Conservation (phyloP, 2,888 invertebrate genomes). For the Drosophila nigricruria region DNA sequence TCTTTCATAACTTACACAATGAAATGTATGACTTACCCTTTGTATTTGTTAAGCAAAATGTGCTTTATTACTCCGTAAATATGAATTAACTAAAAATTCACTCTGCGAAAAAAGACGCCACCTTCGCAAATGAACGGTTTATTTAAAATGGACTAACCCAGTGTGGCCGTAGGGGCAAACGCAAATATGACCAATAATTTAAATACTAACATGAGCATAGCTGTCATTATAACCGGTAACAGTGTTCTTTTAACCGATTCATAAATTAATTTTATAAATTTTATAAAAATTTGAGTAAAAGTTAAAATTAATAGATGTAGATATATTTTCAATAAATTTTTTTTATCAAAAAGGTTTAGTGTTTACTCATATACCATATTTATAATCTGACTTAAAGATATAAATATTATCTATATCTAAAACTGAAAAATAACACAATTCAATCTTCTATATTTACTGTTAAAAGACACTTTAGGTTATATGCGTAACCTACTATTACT, state of each 20-base stretch:
- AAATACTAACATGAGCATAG: background rate
- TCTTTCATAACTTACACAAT: background rate
- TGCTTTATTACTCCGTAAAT: background rate
- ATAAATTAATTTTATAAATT: background rate
- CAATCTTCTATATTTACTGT: too few species aligned
- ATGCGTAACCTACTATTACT: too few species aligned
- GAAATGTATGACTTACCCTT: slow-evolving; percentile 35
- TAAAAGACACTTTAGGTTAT: too few species aligned
- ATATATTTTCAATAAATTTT: background rate
- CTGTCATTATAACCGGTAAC: background rate
- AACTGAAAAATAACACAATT: background rate
- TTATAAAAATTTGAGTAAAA: background rate
- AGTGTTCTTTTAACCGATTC: slow-evolving; percentile 24
- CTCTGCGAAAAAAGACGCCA: slow-evolving; percentile 50
- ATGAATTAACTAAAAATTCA: background rate
- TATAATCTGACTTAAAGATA: background rate
- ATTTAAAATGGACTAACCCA: slow-evolving; percentile 59
- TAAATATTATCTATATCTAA: background rate
- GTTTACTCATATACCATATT: background rate
- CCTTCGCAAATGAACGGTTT: slow-evolving; percentile 68
- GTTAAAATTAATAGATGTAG: background rate
- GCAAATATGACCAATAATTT: slow-evolving; percentile 1
- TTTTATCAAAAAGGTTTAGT: background rate
- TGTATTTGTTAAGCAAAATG: slow-evolving; percentile 10
- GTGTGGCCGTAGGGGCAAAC: slow-evolving; percentile 33